These are phyloP conservation scores for Anoncus sp. DNA, from an alignment of 2,888 invertebrate species.

Conservation along the genomic window DNA sequence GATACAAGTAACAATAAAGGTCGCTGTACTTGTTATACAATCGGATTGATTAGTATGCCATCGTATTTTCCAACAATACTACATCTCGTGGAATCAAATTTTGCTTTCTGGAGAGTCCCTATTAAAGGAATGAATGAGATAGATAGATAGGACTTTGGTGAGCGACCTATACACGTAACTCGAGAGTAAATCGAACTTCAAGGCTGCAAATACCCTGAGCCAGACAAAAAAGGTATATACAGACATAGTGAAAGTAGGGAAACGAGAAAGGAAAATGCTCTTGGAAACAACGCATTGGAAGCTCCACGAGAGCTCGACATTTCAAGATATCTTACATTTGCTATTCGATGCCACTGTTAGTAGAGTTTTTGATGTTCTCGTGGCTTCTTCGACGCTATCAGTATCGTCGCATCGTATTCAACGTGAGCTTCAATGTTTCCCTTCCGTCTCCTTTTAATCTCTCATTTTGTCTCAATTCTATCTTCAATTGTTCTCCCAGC, in stretches of 20 bases:
- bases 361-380: slow-evolving; percentile 13
- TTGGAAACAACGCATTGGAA: slow-evolving; percentile 47
- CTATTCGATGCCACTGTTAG: slow-evolving; percentile 41
- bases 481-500: slow-evolving; percentile 8
- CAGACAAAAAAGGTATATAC: slow-evolving; percentile 16
- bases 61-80: slow-evolving; percentile 7
- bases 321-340: slow-evolving; percentile 32
- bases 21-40: neutral
- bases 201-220: neutral
- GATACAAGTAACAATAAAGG: neutral
- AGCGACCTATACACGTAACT: neutral
- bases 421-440: slow-evolving; percentile 20
- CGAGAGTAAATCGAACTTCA: slow-evolving; percentile 38
- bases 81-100: slow-evolving; percentile 21
- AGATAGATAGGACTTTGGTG: neutral
- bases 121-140: slow-evolving; percentile 3
- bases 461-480: slow-evolving; percentile 12
- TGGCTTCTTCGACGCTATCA: slow-evolving; percentile 26
- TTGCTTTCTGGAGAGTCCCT: slow-evolving; percentile 2
- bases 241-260: slow-evolving; percentile 12
- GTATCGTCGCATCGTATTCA: slow-evolving; percentile 19
- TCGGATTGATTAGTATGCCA: neutral
- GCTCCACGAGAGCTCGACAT: slow-evolving; percentile 25
- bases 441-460: slow-evolving; percentile 10
- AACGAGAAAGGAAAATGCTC: slow-evolving; percentile 14